Percentiles rank a stretch among this genome's conserved stretches.
Evolutionary conservation across 2,888 invertebrate species (phyloP).

Genomic region (Subacronicta megacephala): DNA sequence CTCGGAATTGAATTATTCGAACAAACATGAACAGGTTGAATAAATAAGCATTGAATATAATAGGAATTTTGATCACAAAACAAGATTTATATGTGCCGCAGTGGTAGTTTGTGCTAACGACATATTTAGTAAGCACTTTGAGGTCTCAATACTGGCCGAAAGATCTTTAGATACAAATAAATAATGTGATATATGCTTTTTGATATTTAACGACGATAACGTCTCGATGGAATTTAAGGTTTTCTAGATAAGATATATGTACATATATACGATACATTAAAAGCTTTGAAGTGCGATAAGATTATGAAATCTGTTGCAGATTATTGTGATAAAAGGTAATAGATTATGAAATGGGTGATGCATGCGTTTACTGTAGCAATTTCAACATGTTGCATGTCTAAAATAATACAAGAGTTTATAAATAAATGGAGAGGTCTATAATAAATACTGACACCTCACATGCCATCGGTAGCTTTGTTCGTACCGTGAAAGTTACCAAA

Average conservation of each 20-base stretch:
- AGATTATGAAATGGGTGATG: not conserved
- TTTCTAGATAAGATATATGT: conserved; percentile 35
- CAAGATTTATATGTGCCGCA: conserved; percentile 53
- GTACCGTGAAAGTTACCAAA: conserved; percentile 12
- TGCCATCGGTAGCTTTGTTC: not conserved
- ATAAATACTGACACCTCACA: not conserved
- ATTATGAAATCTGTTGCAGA: conserved; percentile 2
- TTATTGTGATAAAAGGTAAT: too few species aligned
- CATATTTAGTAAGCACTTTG: conserved; percentile 43
- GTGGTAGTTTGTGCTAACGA: conserved; percentile 43
- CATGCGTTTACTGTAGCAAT: not conserved
- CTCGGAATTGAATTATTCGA: conserved; percentile 73
- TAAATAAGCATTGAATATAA: conserved; percentile 65
- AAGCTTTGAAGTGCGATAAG: conserved; percentile 8
- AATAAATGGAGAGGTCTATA: not conserved
- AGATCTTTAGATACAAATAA: conserved; percentile 37
- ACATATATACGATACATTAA: conserved; percentile 13
- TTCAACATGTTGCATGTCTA: too few species aligned
- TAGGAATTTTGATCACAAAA: conserved; percentile 47
- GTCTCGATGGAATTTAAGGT: conserved; percentile 25
- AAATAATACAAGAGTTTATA: not conserved
- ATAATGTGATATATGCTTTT: conserved; percentile 27
- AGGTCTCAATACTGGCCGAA: conserved; percentile 44
- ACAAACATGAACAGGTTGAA: conserved; percentile 83
- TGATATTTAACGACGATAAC: conserved; percentile 28